Percentiles rank a stretch among this genome's conserved stretches.
phyloP scores from a whole-genome alignment of 2,113 vertebrate species.

The Mus spicilegus region DNA sequence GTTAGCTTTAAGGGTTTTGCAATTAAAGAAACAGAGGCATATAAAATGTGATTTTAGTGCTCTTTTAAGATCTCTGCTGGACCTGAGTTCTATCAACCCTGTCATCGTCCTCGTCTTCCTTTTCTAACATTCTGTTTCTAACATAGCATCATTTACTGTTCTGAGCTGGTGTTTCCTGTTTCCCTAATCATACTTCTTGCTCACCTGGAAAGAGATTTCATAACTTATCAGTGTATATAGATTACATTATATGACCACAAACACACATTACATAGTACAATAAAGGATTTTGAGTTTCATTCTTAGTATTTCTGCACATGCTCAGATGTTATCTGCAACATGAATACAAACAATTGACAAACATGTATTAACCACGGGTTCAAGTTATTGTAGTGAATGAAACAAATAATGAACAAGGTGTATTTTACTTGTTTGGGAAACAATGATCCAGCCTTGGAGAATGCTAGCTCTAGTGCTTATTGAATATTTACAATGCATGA shows the following conservation, averaged over 20 bases:
- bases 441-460: neutral
- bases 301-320: neutral
- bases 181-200: neutral
- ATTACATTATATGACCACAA: neutral
- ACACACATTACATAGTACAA: neutral
- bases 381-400: neutral
- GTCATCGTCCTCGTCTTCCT: neutral
- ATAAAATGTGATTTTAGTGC: neutral
- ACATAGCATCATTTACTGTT: neutral
- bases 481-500: neutral
- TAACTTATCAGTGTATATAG: neutral
- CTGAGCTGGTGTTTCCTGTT: neutral
- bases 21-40: neutral
- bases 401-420: constrained; percentile 13
- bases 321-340: neutral
- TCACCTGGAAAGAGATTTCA: neutral
- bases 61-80: neutral
- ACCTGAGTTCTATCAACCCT: neutral
- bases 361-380: neutral
- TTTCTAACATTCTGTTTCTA: neutral
- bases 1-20: neutral
- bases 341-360: neutral
- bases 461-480: neutral
- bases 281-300: neutral
- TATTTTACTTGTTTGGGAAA: neutral